phyloP scores from a whole-genome alignment of 1,140 invertebrate genomes.

The Elysia chlorotica region DNA sequence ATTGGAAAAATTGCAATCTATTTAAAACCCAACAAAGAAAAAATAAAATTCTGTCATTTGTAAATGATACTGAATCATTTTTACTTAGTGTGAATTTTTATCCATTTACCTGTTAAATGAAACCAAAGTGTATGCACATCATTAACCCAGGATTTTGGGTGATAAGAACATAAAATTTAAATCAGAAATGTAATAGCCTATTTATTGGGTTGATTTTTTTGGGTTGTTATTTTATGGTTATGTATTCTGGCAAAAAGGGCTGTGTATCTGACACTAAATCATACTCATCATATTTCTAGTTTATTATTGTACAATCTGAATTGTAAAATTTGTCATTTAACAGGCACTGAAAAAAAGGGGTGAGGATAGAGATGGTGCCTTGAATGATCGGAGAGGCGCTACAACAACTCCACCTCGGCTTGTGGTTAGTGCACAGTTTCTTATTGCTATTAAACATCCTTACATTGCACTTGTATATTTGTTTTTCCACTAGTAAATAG shows the following conservation, averaged over 20 bases:
- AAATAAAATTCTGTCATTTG: not conserved
- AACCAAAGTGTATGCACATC: no score
- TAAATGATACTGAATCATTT: no score
- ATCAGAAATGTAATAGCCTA: no score
- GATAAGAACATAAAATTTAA: no score
- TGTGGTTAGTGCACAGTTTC: slow-evolving; percentile 12
- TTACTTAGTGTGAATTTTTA: no score
- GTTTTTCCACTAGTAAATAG: not conserved
- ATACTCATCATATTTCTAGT: not conserved
- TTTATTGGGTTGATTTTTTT: not conserved
- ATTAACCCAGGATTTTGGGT: no score
- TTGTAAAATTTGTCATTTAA: not conserved
- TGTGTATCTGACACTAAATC: not conserved
- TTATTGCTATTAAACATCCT: not conserved
- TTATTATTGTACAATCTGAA: not conserved
- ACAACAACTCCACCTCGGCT: not conserved
- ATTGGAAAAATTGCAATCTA: not conserved
- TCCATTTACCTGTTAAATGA: no score
- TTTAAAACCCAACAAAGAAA: no score
- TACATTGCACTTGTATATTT: not conserved
- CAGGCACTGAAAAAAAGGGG: not conserved
- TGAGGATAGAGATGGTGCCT: not conserved
- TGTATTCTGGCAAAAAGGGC: not conserved
- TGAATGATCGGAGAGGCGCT: slow-evolving; percentile 10
- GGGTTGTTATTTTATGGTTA: not conserved